Evolutionary conservation across 2,797 vertebrate species (phyloP).

Genomic region (Champsocephalus esox): DNA sequence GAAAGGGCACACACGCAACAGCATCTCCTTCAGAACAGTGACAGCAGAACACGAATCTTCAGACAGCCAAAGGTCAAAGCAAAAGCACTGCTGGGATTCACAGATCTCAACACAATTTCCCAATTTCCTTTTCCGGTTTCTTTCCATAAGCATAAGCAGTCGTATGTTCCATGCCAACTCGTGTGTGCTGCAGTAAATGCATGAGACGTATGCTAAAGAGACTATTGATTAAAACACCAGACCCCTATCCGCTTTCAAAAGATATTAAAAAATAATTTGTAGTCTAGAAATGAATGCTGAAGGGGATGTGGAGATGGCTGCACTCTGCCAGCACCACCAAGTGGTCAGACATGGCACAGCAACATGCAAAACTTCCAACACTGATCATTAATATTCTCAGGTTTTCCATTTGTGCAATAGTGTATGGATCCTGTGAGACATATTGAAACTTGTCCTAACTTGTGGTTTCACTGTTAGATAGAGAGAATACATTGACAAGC

Average conservation of each 20-base stretch:
- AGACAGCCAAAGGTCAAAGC: neutral
- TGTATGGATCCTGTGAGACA: neutral
- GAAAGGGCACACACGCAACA: neutral
- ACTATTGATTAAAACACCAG: neutral
- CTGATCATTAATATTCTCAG: slow-evolving; percentile 47
- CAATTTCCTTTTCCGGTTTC: slow-evolving; percentile 6
- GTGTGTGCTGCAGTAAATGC: neutral
- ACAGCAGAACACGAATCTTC: slow-evolving; percentile 3
- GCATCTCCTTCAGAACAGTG: neutral
- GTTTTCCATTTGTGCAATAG: neutral
- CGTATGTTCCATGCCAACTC: neutral
- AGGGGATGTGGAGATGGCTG: slow-evolving; percentile 13
- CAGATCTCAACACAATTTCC: neutral
- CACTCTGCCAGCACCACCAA: slow-evolving; percentile 83
- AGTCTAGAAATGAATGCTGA: slow-evolving; percentile 13
- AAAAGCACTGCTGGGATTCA: neutral
- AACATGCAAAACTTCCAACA: slow-evolving; percentile 70
- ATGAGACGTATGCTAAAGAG: neutral
- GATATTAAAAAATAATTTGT: slow-evolving; percentile 20
- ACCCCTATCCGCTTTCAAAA: slow-evolving; percentile 27
- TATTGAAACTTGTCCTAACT: neutral
- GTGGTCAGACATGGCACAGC: slow-evolving; percentile 60
- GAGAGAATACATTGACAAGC: neutral
- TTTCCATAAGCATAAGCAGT: neutral
- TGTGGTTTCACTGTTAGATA: neutral